Percentiles rank a stretch among this genome's conserved stretches.
Evolutionary conservation across 2,797 vertebrate genomes (phyloP).

Genomic region (Vultur gryphus): DNA sequence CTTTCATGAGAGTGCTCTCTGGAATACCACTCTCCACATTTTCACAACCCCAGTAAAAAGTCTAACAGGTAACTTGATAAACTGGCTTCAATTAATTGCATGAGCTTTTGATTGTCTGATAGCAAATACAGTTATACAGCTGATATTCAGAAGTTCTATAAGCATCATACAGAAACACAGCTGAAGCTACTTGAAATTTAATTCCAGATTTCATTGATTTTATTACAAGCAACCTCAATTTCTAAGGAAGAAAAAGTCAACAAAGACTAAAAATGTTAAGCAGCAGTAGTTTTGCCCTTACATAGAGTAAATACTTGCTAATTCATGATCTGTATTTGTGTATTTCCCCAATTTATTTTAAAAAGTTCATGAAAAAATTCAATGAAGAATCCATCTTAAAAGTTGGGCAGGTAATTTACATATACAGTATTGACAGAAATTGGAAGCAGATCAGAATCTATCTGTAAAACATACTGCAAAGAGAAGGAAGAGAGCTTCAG

Average conservation of each 20-base stretch:
- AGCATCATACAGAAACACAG: not conserved
- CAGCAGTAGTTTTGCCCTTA: not conserved
- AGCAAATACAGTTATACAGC: not conserved
- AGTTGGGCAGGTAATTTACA: not conserved
- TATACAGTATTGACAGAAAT: not conserved
- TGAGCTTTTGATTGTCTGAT: not conserved
- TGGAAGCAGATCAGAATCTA: not conserved
- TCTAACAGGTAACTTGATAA: not conserved
- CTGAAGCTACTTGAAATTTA: not conserved
- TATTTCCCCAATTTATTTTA: not conserved
- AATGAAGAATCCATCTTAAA: not conserved
- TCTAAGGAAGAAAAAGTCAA: not conserved
- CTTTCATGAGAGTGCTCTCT: not conserved
- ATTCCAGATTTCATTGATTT: not conserved
- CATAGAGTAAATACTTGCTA: not conserved
- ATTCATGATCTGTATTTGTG: not conserved
- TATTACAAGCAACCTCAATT: not conserved
- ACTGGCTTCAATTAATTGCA: not conserved
- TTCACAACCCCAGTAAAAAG: not conserved
- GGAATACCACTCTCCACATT: not conserved
- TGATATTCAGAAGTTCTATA: not conserved
- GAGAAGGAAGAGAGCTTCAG: not conserved
- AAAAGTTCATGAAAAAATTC: not conserved
- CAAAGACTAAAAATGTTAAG: not conserved
- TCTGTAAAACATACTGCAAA: not conserved